Evolutionary conservation across 1,140 invertebrate genomes (phyloP), one percentile per base, ranked within the genome.

Genomic region (Amphibalanus amphitrite): DNA sequence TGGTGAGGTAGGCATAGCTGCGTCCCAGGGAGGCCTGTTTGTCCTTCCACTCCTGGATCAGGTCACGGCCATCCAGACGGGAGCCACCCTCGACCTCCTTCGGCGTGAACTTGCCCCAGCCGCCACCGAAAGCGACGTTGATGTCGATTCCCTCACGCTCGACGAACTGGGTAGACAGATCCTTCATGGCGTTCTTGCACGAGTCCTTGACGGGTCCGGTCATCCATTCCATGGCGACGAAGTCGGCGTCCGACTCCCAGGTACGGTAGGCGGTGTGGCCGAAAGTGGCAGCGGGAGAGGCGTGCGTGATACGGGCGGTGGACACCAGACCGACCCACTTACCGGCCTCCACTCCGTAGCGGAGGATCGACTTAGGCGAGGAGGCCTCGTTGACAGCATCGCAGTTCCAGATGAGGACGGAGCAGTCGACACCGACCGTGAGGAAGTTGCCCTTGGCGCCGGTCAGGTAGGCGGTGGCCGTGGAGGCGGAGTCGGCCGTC

Each of bases 401-500:
- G 26, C 75, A 75, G 69, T 75, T 73, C 47, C 72, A 72, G 25
- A 68, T 59, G 30, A 29, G 29, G 0, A 75, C 75, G 38, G 73
- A 72, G 29, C 69, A 69, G 29, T 74, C 73, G 8, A 75, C 75
- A 10, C 75, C 75, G 1, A 75, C 67, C 15, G 75, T 75, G 25
- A 73, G 71, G 3, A 71, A 68, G 47, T 75, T 75, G 17, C 65
- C 69, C 79, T 97, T 97, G 0, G 91, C 85, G 0, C 94, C 94
- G 47, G 85, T 84, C 74, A 96, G 88, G 38, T 93, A 81, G 0
- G 93, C 93, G 0, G 92, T 95, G 0, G 90, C 92, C 0, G 92
- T 91, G 29, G 89, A 89, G 0, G 92, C 90, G 0, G 92, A 95
- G 78, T 96, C 93, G 91, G 88, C 1, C 65, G 74, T 74, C 69